Conservation (phyloP, 64 coral and sea anemone species). For the Montipora efflorescens region DNA sequence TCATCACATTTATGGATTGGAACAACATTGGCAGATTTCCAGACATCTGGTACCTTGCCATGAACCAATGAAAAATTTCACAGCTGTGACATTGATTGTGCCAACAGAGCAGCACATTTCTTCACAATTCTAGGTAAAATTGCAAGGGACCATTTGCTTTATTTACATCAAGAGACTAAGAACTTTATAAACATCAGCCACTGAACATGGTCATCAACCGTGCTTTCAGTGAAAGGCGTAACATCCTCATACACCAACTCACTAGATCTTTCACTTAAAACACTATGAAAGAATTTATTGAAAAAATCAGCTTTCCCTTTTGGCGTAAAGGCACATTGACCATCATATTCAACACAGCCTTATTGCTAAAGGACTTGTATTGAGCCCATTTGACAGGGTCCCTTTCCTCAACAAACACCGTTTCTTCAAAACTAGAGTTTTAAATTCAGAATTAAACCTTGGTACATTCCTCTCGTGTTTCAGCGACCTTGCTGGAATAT, state of each 20-base stretch:
- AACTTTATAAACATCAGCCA: slow-evolving; percentile 24
- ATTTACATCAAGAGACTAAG: neutral
- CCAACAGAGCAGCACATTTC: neutral
- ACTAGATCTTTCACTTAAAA: neutral
- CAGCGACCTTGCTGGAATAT: too few species aligned
- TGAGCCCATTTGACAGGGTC: too few species aligned
- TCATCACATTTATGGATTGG: too few species aligned
- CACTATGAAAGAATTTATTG: neutral
- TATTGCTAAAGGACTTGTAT: too few species aligned
- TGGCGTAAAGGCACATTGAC: neutral
- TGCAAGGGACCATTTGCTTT: neutral
- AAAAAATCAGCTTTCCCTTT: too few species aligned
- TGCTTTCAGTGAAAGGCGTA: neutral
- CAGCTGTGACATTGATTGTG: neutral
- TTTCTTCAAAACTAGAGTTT: too few species aligned
- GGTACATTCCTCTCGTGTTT: too few species aligned
- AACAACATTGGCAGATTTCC: too few species aligned
- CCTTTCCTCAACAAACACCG: too few species aligned
- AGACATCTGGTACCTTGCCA: too few species aligned
- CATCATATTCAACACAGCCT: neutral
- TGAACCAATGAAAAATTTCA: neutral
- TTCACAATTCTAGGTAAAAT: neutral
- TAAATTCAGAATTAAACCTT: too few species aligned
- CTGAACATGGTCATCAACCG: neutral
- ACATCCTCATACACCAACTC: neutral